Percentiles rank a stretch among this genome's conserved stretches.
Evolutionary conservation across 2,888 invertebrate genomes (phyloP).

Genomic region (Lasioglossum leucozonium): DNA sequence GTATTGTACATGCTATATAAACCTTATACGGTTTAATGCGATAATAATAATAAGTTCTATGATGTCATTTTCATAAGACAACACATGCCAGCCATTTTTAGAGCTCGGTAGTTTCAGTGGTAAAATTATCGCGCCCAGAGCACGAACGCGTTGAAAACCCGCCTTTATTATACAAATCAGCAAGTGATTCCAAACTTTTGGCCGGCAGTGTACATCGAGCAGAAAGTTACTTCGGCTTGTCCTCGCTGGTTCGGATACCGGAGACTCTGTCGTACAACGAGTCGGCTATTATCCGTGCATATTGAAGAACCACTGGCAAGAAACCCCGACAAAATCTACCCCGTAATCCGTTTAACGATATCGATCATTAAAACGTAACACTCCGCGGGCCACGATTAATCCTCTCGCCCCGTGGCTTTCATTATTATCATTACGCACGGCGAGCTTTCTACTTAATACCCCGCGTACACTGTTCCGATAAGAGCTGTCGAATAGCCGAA

Average conservation of each 20-base stretch:
- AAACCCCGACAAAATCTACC: conserved; percentile 7
- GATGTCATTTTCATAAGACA: too few relatives aligned
- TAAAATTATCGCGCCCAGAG: too few relatives aligned
- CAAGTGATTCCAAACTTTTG: too few relatives aligned
- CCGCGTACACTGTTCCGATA: conserved; percentile 49
- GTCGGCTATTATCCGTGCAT: conserved; percentile 26
- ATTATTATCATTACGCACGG: conserved; percentile 62
- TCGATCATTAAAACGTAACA: conserved; percentile 42
- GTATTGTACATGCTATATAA: too few relatives aligned
- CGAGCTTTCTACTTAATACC: conserved; percentile 67
- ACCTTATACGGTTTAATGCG: too few relatives aligned
- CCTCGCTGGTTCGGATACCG: not conserved
- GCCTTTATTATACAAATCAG: too few relatives aligned
- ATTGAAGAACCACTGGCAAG: conserved; percentile 14
- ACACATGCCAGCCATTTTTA: too few relatives aligned
- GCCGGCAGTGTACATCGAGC: too few relatives aligned
- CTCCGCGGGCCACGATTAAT: conserved; percentile 32
- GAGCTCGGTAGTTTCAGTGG: too few relatives aligned
- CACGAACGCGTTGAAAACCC: too few relatives aligned
- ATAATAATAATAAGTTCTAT: too few relatives aligned
- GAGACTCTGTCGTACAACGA: not conserved
- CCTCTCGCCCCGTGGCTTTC: conserved; percentile 46
- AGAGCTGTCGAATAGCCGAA: conserved; percentile 43
- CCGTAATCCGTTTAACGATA: conserved; percentile 36
- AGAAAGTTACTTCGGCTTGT: not conserved